A percentile compares a stretch with the other conserved stretches of the same genome.
phyloP scores from a whole-genome alignment of 2,888 invertebrate species.

The Corbicula japonica region DNA sequence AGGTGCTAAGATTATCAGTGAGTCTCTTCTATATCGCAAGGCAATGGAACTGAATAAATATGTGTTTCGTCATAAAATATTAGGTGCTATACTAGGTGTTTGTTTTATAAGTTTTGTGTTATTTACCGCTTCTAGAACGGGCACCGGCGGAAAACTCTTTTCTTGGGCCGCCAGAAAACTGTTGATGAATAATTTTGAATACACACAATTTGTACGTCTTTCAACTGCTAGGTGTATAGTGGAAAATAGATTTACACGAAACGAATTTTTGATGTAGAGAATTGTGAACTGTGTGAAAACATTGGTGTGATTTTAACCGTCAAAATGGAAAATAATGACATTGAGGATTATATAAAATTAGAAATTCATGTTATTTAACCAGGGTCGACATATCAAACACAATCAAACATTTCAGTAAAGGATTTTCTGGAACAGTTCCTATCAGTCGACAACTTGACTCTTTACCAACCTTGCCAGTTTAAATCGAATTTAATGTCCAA shows the following conservation, averaged over 20 bases:
- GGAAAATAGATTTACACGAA: neutral
- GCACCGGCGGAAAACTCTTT: constrained; percentile 1
- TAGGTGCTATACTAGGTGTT: neutral
- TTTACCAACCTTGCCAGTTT: constrained; percentile 48
- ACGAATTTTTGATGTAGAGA: constrained; percentile 15
- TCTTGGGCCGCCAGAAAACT: constrained; percentile 12
- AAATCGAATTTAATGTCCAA: constrained; percentile 38
- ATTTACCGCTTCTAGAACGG: neutral
- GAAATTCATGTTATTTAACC: constrained; percentile 19
- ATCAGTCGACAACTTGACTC: constrained; percentile 1
- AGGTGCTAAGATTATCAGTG: neutral
- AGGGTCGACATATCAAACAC: too few species aligned
- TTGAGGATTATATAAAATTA: constrained; percentile 11
- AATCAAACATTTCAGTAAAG: neutral
- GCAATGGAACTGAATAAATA: neutral
- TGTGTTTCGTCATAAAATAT: neutral
- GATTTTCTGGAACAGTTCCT: constrained; percentile 32
- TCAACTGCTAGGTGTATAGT: constrained; percentile 11
- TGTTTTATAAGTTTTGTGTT: neutral
- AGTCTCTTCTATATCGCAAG: neutral
- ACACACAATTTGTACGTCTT: neutral
- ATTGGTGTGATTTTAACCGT: neutral
- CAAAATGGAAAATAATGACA: neutral
- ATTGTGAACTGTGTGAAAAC: constrained; percentile 39
- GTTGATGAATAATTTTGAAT: constrained; percentile 1